Conservation (phyloP, 2,113 vertebrate genomes). For the Hipposideros armiger region DNA sequence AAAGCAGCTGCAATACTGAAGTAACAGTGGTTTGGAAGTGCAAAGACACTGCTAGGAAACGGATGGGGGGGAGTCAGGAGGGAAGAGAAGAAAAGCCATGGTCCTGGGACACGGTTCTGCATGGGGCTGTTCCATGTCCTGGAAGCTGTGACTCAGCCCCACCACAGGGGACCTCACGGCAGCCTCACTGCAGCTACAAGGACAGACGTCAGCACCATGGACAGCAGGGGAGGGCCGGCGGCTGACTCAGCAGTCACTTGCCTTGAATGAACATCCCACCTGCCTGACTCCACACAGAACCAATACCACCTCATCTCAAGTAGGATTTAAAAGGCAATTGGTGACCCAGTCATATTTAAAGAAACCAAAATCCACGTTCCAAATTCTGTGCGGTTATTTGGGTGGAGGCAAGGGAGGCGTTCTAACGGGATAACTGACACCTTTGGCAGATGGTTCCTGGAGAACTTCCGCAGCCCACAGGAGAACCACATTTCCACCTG, state of each 20-base stretch:
- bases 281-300: not conserved
- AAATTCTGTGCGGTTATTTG: not conserved
- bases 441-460: not conserved
- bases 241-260: not conserved
- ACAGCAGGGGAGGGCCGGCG: not conserved
- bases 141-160: not conserved
- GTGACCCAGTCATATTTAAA: not conserved
- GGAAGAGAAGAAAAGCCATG: no score
- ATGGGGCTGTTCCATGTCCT: fast-evolving
- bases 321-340: not conserved
- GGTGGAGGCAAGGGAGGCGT: not conserved
- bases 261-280: not conserved
- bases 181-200: not conserved
- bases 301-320: not conserved
- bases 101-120: not conserved
- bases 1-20: not conserved
- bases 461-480: not conserved
- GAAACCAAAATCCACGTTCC: not conserved
- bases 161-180: no score
- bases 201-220: no score
- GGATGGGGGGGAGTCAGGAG: not conserved
- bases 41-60: no score
- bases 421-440: not conserved
- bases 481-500: no score
- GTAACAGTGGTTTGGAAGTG: not conserved